These are phyloP conservation scores for Sesamia inferens DNA, from an alignment of 2,888 invertebrate species.

Conservation along the genomic window DNA sequence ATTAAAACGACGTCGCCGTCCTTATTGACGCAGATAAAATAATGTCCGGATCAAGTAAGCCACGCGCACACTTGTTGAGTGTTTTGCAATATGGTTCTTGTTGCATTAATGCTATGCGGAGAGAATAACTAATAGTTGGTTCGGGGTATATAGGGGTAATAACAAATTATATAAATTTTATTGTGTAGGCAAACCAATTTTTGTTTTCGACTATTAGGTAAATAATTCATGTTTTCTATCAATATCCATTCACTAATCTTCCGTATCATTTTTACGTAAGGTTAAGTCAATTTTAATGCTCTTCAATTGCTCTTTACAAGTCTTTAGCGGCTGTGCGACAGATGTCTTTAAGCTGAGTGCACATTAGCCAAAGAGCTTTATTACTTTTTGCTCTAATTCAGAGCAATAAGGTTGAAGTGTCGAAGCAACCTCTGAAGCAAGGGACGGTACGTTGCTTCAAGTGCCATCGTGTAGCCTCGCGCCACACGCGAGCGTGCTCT, in stretches of 20 bases:
- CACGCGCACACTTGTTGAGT: conserved; percentile 51
- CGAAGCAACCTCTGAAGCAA: conserved; percentile 42
- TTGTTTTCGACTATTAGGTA: not conserved
- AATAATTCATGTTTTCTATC: not conserved
- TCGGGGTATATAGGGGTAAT: not conserved
- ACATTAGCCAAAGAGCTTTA: conserved; percentile 47
- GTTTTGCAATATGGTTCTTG: conserved; percentile 27
- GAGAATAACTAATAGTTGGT: conserved; percentile 10
- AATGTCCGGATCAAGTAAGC: conserved; percentile 52
- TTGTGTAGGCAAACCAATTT: not conserved
- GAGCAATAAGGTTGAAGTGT: conserved; percentile 52
- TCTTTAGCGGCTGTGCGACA: conserved; percentile 16
- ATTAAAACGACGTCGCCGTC: conserved; percentile 35
- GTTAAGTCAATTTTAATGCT: not conserved
- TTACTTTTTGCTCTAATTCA: conserved; percentile 46
- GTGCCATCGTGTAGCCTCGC: conserved; percentile 64
- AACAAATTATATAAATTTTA: not conserved
- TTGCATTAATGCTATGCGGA: conserved; percentile 20
- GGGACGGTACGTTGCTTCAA: conserved; percentile 37
- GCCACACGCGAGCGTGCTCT: conserved; percentile 73
- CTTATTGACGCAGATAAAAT: conserved; percentile 67
- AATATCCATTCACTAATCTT: not conserved
- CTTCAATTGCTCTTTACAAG: conserved; percentile 7
- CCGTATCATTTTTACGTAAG: not conserved
- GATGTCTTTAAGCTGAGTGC: conserved; percentile 48